A percentile compares a stretch with the other conserved stretches of the same genome.
Evolutionary conservation across 2,888 invertebrate genomes (phyloP).

Genomic region (Elysia crispata): DNA sequence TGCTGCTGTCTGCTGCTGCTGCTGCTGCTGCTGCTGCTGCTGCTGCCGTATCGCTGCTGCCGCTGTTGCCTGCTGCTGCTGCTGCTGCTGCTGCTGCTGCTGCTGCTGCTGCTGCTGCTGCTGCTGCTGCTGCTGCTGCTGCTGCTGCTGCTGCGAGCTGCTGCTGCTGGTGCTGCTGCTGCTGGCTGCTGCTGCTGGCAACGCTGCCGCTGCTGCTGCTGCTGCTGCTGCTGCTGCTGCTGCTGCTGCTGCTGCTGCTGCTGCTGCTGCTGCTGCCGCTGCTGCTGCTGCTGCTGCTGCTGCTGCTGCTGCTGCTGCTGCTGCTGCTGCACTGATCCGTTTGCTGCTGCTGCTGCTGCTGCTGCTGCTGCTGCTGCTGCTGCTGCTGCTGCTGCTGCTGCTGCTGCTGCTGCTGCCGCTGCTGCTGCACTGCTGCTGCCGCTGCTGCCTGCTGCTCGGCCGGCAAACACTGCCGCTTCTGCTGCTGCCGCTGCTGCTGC

Average conservation of each 20-base stretch:
- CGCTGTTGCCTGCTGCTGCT: too few relatives aligned
- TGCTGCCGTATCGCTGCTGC: too few relatives aligned
- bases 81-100: constrained; percentile 9
- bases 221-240: constrained; percentile 1
- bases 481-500: too few relatives aligned
- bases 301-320: neutral
- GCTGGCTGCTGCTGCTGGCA: too few relatives aligned
- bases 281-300: constrained; percentile 4
- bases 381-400: neutral
- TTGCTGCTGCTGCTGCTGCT: constrained; percentile 9
- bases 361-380: neutral
- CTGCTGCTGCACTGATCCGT: neutral
- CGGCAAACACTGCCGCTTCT: too few relatives aligned
- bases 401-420: constrained; percentile 1
- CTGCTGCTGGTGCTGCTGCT: too few relatives aligned
- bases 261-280: constrained; percentile 1
- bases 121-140: too few relatives aligned
- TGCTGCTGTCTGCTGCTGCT: too few relatives aligned
- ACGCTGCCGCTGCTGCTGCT: too few relatives aligned
- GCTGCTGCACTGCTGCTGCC: too few relatives aligned
- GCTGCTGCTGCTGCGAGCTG: too few relatives aligned
- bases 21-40: constrained; percentile 1
- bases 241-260: constrained; percentile 4
- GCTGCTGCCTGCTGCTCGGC: too few relatives aligned
- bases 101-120: constrained; percentile 9